phyloP scores from a whole-genome alignment of 2,113 vertebrate species.

The Oreotragus oreotragus region DNA sequence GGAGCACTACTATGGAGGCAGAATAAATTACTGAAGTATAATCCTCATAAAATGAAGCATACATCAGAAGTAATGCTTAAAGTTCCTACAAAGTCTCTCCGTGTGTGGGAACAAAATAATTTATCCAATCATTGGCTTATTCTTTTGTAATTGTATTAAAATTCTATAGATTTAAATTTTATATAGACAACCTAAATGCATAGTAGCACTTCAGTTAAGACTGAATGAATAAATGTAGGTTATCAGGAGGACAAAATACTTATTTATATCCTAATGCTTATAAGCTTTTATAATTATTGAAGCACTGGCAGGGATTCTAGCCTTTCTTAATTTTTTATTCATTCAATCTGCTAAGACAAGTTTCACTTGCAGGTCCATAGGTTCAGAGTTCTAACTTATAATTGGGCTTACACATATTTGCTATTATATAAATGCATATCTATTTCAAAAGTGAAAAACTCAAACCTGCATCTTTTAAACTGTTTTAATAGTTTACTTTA shows the following conservation, averaged over 20 bases:
- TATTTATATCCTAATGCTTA: neutral
- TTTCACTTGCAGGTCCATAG: neutral
- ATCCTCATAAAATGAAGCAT: slow-evolving; percentile 17
- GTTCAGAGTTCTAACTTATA: neutral
- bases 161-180: neutral
- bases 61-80: neutral
- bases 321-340: neutral
- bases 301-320: neutral
- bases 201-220: neutral
- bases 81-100: neutral
- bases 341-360: neutral
- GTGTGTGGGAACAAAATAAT: neutral
- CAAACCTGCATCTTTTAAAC: neutral
- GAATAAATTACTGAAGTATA: neutral
- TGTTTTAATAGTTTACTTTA: neutral
- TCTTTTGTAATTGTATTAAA: neutral
- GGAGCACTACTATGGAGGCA: neutral
- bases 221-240: neutral
- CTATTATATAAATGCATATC: neutral
- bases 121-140: neutral
- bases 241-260: neutral
- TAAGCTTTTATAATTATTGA: neutral
- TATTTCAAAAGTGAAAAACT: neutral
- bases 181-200: neutral
- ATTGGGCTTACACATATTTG: neutral